A percentile compares a stretch with the other conserved stretches of the same genome.
Conservation (phyloP, 1,140 invertebrate genomes). For the Bicyclus anynana region DNA sequence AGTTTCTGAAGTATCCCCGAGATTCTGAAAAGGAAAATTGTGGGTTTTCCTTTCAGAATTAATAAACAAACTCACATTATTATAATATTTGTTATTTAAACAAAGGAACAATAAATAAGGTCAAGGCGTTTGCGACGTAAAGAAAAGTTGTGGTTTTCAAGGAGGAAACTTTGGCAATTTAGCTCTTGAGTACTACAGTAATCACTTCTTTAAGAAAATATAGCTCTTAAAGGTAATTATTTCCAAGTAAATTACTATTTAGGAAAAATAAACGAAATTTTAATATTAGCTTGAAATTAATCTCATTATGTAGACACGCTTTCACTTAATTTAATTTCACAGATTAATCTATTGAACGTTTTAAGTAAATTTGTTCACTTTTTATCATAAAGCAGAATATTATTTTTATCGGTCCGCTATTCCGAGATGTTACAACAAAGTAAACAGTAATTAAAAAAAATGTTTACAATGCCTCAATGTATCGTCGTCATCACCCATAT, state of each 20-base stretch:
- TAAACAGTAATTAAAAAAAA: too few relatives aligned
- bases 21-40: too few relatives aligned
- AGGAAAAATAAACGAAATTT: not conserved
- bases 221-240: not conserved
- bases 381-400: too few relatives aligned
- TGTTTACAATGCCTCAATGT: too few relatives aligned
- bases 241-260: not conserved
- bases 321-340: not conserved
- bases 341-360: not conserved
- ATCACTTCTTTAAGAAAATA: not conserved
- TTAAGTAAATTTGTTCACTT: not conserved
- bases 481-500: too few relatives aligned
- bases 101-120: not conserved
- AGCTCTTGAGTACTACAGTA: not conserved
- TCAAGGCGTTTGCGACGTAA: not conserved
- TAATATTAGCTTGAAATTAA: not conserved
- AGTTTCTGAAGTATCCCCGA: too few relatives aligned
- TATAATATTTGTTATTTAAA: not conserved
- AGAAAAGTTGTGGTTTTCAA: not conserved
- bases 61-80: not conserved
- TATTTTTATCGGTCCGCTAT: too few relatives aligned
- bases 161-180: slow-evolving; percentile 6
- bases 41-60: not conserved
- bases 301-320: not conserved
- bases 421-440: too few relatives aligned